A percentile compares a stretch with the other conserved stretches of the same genome.
phyloP scores from a whole-genome alignment of 2,888 invertebrate species.

The Tiliacea citrago region DNA sequence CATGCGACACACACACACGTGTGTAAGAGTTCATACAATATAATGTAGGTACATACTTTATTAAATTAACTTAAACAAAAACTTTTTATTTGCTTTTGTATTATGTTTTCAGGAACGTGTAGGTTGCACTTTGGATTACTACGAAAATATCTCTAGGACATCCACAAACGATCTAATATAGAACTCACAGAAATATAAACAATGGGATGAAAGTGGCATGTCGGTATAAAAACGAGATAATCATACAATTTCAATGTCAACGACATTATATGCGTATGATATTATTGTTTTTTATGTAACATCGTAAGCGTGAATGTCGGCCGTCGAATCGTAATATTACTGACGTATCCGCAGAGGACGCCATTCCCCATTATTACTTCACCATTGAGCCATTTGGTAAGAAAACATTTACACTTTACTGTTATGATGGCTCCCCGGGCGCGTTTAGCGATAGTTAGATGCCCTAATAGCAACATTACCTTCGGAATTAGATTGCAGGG shows the following conservation, averaged over 20 bases:
- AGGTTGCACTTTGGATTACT: background rate
- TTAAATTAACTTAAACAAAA: background rate
- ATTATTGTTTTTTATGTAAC: conserved; percentile 52
- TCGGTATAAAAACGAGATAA: conserved; percentile 39
- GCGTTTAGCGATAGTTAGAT: conserved; percentile 49
- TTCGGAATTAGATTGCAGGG: conserved; percentile 54
- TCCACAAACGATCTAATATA: background rate
- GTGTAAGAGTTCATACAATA: background rate
- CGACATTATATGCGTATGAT: conserved; percentile 30
- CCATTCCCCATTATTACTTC: conserved; percentile 48
- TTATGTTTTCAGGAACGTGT: background rate
- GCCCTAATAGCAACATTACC: conserved; percentile 52
- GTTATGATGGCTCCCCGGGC: conserved; percentile 48
- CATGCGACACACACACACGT: no score
- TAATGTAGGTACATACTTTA: no score
- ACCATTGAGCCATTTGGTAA: conserved; percentile 54
- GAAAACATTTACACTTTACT: conserved; percentile 60
- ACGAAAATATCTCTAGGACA: conserved; percentile 12
- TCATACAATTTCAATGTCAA: conserved; percentile 54
- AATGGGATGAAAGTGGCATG: conserved; percentile 6
- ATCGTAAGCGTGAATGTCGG: conserved; percentile 43
- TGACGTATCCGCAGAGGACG: conserved; percentile 53
- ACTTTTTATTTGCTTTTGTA: background rate
- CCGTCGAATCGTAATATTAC: conserved; percentile 47
- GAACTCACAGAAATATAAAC: conserved; percentile 16